phyloP scores from a whole-genome alignment of 2,113 vertebrate species.

The Epinephelus fuscoguttatus region DNA sequence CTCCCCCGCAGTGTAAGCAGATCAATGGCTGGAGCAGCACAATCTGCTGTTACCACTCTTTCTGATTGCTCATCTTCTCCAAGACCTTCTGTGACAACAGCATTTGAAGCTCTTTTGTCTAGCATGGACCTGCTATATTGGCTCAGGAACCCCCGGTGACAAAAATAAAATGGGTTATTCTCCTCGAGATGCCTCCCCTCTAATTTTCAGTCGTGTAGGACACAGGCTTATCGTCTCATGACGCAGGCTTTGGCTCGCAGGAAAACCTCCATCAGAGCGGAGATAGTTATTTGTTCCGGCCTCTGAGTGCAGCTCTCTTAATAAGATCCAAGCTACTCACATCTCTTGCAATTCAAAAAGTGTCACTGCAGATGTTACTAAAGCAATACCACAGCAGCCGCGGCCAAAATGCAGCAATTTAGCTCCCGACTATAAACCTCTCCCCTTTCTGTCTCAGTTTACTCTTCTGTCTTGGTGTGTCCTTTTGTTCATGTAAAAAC shows the following conservation, averaged over 20 bases:
- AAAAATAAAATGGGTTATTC: slow-evolving; percentile 54
- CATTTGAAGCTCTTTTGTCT: slow-evolving; percentile 41
- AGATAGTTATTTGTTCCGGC: slow-evolving; percentile 47
- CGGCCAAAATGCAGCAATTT: neutral
- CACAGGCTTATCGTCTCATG: slow-evolving; percentile 48
- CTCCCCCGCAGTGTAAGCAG: slow-evolving; percentile 37
- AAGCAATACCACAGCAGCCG: neutral
- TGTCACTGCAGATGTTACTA: slow-evolving; percentile 37
- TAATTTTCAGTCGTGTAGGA: slow-evolving; percentile 35
- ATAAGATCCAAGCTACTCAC: slow-evolving; percentile 26
- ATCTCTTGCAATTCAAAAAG: slow-evolving; percentile 33
- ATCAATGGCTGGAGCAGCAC: slow-evolving; percentile 45
- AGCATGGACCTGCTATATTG: slow-evolving; percentile 7
- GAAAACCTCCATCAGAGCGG: slow-evolving; percentile 48
- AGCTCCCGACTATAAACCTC: neutral
- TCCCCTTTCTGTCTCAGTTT: neutral
- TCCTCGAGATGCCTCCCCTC: slow-evolving; percentile 27
- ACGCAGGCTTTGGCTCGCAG: slow-evolving; percentile 33
- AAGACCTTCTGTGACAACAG: slow-evolving; percentile 20
- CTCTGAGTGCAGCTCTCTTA: slow-evolving; percentile 43
- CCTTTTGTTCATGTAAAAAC: neutral
- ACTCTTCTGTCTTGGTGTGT: neutral
- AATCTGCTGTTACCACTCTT: slow-evolving; percentile 19
- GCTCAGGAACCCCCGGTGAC: slow-evolving; percentile 18
- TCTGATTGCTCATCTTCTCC: slow-evolving; percentile 52